A percentile compares a stretch with the other conserved stretches of the same genome.
Conservation (phyloP, 2,888 invertebrate genomes). For the Altica lythri region DNA sequence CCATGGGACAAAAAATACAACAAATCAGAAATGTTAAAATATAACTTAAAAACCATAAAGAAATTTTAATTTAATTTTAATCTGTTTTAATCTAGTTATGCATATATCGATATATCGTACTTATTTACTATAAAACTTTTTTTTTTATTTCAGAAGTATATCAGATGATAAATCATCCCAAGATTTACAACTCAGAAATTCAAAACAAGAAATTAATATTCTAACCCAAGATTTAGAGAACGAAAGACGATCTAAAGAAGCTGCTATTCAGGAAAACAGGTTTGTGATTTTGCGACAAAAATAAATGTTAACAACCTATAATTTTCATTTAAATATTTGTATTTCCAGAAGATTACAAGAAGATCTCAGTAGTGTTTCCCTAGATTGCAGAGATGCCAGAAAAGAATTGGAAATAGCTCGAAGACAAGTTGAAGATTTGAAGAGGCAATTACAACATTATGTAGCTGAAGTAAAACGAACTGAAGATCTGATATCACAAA, state of each 20-base stretch:
- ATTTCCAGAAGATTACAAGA: conserved; percentile 76
- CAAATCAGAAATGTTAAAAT: too few relatives aligned
- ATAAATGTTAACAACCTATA: too few relatives aligned
- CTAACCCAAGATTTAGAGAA: conserved; percentile 66
- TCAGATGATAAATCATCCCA: conserved; percentile 55
- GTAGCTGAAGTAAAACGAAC: conserved; percentile 79
- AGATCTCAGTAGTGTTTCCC: conserved; percentile 68
- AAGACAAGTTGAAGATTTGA: conserved; percentile 74
- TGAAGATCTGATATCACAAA: conserved; percentile 74
- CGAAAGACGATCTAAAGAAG: conserved; percentile 63
- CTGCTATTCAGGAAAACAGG: conserved; percentile 66
- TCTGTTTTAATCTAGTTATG: background rate
- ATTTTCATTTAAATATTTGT: too few relatives aligned
- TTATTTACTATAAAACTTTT: too few relatives aligned
- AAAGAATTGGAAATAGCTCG: conserved; percentile 71
- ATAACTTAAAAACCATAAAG: too few relatives aligned
- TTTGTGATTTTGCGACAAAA: conserved; percentile 34
- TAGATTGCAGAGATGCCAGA: conserved; percentile 65
- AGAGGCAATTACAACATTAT: conserved; percentile 79
- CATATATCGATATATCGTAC: background rate
- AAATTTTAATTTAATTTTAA: too few relatives aligned
- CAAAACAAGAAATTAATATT: conserved; percentile 62
- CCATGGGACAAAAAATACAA: too few relatives aligned
- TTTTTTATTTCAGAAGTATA: conserved; percentile 44
- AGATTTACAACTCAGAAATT: conserved; percentile 60